phyloP scores from a whole-genome alignment of 2,888 invertebrate species.

The Plusia festucae region DNA sequence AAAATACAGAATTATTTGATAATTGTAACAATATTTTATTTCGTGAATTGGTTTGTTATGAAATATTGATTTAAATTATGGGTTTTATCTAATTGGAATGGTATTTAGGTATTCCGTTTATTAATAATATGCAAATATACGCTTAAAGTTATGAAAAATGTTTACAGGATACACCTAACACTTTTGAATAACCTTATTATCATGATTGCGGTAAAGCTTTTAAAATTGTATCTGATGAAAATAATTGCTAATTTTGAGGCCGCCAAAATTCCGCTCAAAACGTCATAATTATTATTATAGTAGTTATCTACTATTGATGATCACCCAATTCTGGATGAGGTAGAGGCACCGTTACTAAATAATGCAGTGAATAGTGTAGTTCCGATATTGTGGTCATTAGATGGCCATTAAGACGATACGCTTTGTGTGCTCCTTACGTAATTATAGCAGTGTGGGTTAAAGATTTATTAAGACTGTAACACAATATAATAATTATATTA shows the following conservation, averaged over 20 bases:
- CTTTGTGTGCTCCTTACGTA: background rate
- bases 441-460: background rate
- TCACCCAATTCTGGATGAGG: background rate
- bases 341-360: background rate
- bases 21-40: no score
- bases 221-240: background rate
- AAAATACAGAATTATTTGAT: no score
- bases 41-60: no score
- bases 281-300: background rate
- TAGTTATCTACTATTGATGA: no score
- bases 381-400: slow-evolving; percentile 4
- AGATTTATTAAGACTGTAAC: background rate
- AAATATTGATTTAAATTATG: no score
- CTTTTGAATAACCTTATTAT: no score
- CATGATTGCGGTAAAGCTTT: background rate
- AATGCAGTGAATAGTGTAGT: slow-evolving; percentile 4
- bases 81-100: no score
- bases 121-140: no score
- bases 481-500: background rate
- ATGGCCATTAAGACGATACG: background rate
- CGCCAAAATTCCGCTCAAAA: background rate
- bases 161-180: no score
- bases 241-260: background rate
- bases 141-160: no score
- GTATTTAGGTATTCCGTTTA: no score